These are phyloP conservation scores for Drosophila ustulata DNA, from an alignment of 2,888 invertebrate genomes.

Conservation along the genomic window DNA sequence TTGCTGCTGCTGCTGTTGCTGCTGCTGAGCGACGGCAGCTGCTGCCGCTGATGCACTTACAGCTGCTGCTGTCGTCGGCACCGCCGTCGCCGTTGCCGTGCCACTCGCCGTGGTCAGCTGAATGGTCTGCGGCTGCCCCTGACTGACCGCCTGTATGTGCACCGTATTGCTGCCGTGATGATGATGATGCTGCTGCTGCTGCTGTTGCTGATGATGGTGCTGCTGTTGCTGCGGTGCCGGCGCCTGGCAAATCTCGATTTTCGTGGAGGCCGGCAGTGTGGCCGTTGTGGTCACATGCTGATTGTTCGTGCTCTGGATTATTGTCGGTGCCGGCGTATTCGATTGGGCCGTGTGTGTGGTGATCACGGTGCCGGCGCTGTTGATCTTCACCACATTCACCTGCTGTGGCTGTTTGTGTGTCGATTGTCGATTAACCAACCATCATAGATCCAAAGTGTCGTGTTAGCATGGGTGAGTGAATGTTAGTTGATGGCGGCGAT, in stretches of 20 bases:
- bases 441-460: neutral
- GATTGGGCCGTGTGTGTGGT: slow-evolving; percentile 82
- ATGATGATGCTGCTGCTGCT: slow-evolving; percentile 42
- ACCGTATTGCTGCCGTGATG: slow-evolving; percentile 62
- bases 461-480: slow-evolving; percentile 13
- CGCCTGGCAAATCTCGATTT: slow-evolving; percentile 84
- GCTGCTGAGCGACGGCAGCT: slow-evolving; percentile 58
- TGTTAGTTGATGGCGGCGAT: neutral
- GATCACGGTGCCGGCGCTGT: slow-evolving; percentile 84
- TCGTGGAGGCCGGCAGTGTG: slow-evolving; percentile 82
- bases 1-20: slow-evolving; percentile 33
- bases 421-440: neutral
- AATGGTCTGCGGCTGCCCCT: slow-evolving; percentile 65
- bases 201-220: slow-evolving; percentile 59
- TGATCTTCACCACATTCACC: slow-evolving; percentile 85
- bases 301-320: slow-evolving; percentile 84
- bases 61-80: slow-evolving; percentile 65
- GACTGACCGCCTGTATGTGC: slow-evolving; percentile 63
- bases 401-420: slow-evolving; percentile 68
- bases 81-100: slow-evolving; percentile 73
- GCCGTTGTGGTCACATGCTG: slow-evolving; percentile 82
- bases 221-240: slow-evolving; percentile 72
- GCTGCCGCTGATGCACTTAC: slow-evolving; percentile 67
- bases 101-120: slow-evolving; percentile 70
- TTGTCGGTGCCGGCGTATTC: slow-evolving; percentile 78